Conservation (phyloP, 2,888 invertebrate genomes). For the Branchinecta sandiegonensis region DNA sequence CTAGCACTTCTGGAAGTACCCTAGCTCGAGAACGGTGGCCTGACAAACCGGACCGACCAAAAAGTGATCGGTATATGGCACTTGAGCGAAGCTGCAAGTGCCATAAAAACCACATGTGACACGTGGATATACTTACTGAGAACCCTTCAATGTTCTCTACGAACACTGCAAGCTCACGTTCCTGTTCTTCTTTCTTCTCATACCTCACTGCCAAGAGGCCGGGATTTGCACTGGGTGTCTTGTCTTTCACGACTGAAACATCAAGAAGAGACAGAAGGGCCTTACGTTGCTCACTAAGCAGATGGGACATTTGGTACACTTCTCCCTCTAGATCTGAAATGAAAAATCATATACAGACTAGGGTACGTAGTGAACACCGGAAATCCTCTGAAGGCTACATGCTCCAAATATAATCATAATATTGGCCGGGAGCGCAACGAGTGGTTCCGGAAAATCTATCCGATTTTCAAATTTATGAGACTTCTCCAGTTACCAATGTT, state of each 20-base stretch:
- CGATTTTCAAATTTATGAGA: too few relatives aligned
- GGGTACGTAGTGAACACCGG: too few relatives aligned
- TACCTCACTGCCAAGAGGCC: constrained; percentile 30
- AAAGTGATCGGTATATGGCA: too few relatives aligned
- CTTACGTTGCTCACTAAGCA: constrained; percentile 79
- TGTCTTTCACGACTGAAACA: constrained; percentile 45
- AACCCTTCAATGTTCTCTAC: constrained; percentile 78
- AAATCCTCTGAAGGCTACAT: too few relatives aligned
- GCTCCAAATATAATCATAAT: too few relatives aligned
- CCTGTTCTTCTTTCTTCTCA: constrained; percentile 40
- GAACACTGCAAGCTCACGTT: constrained; percentile 51
- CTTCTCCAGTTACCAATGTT: too few relatives aligned
- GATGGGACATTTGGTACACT: constrained; percentile 92
- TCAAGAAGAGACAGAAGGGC: constrained; percentile 60
- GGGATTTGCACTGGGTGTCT: constrained; percentile 29
- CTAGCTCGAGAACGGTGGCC: too few relatives aligned
- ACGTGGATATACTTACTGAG: constrained; percentile 40
- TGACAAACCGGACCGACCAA: too few relatives aligned
- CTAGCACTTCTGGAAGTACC: too few relatives aligned
- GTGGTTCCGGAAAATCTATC: too few relatives aligned
- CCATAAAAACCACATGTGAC: background rate
- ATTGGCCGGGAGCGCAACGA: too few relatives aligned
- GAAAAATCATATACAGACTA: background rate
- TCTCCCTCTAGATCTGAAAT: constrained; percentile 74
- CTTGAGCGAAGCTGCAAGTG: too few relatives aligned